Conservation (phyloP, 2,797 vertebrate genomes). For the Brachyalestes nurse region DNA sequence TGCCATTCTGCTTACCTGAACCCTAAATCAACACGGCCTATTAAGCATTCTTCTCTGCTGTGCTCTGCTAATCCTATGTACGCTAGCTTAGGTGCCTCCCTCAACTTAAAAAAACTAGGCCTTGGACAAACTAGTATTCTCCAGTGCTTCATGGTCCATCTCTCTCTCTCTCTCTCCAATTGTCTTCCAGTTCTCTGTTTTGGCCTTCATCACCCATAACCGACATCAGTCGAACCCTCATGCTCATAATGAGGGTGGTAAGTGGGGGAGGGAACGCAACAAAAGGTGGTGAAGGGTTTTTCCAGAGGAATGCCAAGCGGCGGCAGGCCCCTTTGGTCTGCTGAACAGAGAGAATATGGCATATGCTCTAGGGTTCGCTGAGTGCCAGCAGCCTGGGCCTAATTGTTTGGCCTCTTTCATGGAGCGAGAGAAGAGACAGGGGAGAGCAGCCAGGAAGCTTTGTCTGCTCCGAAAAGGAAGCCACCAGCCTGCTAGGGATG, state of each 20-base stretch:
- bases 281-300: slow-evolving; percentile 76
- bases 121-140: slow-evolving; percentile 60
- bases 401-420: slow-evolving; percentile 82
- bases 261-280: slow-evolving; percentile 71
- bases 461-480: slow-evolving; percentile 78
- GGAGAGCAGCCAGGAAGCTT: slow-evolving; percentile 79
- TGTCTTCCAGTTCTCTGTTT: slow-evolving; percentile 75
- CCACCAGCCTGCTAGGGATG: slow-evolving; percentile 68
- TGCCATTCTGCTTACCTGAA: background rate
- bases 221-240: slow-evolving; percentile 77
- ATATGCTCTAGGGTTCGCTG: slow-evolving; percentile 78
- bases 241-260: slow-evolving; percentile 72
- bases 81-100: slow-evolving; percentile 7
- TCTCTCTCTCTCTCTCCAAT: slow-evolving; percentile 71
- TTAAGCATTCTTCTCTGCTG: background rate
- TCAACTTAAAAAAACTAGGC: slow-evolving; percentile 42
- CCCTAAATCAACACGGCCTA: no score
- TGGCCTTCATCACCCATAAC: slow-evolving; percentile 74
- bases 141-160: slow-evolving; percentile 52
- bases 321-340: slow-evolving; percentile 76
- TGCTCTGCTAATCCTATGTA: background rate
- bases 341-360: slow-evolving; percentile 79
- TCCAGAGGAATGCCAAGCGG: slow-evolving; percentile 66
- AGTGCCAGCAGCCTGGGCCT: slow-evolving; percentile 78
- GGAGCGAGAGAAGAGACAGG: slow-evolving; percentile 70